These are phyloP conservation scores for Oriolus oriolus DNA, from an alignment of 2,113 vertebrate genomes.

Conservation along the genomic window DNA sequence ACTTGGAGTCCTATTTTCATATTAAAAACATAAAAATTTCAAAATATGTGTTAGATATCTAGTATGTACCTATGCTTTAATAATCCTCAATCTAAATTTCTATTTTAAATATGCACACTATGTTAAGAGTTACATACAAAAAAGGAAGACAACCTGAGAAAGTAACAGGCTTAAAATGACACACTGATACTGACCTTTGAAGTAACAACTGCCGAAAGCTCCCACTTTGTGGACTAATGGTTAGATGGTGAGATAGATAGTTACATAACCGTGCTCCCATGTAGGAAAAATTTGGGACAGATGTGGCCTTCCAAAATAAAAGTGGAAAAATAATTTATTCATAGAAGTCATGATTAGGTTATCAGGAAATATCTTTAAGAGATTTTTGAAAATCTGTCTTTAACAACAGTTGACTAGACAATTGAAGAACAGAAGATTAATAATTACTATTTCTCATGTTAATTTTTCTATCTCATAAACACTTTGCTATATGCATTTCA, in stretches of 20 bases:
- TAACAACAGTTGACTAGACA: background rate
- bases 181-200: conserved; percentile 76
- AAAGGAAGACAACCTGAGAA: background rate
- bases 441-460: background rate
- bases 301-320: conserved; percentile 81
- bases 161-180: background rate
- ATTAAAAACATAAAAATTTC: background rate
- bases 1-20: background rate
- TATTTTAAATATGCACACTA: background rate
- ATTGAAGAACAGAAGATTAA: background rate
- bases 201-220: conserved; percentile 88
- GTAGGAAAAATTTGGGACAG: conserved; percentile 85
- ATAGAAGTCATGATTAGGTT: background rate
- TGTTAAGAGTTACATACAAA: background rate
- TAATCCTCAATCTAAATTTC: background rate
- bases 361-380: background rate
- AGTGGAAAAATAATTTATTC: background rate
- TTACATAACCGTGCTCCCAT: conserved; percentile 94
- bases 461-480: background rate
- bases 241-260: conserved; percentile 87
- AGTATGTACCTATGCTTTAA: background rate
- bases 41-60: background rate
- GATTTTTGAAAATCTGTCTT: background rate
- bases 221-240: conserved; percentile 76
- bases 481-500: background rate